phyloP scores from a whole-genome alignment of 2,113 vertebrate genomes.

The Puma concolor region DNA sequence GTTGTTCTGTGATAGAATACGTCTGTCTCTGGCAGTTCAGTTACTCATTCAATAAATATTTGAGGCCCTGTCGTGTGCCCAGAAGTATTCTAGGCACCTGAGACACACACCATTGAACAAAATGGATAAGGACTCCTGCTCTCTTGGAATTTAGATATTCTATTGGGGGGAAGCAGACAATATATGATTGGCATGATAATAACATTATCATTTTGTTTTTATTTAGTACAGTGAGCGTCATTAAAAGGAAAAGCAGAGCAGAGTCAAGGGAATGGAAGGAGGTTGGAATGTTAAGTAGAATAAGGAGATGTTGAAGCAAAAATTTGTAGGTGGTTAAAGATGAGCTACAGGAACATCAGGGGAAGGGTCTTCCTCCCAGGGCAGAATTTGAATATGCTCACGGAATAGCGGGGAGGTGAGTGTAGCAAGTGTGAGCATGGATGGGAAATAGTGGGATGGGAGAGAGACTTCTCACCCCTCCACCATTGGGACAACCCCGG shows the following conservation, averaged over 20 bases:
- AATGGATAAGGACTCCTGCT: not conserved
- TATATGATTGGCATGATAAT: not conserved
- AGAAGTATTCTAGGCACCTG: not conserved
- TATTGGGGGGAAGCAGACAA: not conserved
- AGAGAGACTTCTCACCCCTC: not conserved
- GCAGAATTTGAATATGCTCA: not conserved
- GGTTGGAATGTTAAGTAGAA: not conserved
- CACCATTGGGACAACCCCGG: not conserved
- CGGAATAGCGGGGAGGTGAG: not conserved
- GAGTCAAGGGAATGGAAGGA: not conserved
- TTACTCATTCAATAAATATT: conserved; percentile 14
- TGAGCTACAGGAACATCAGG: not conserved
- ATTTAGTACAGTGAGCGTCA: not conserved
- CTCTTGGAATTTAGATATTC: not conserved
- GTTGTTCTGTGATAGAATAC: not conserved
- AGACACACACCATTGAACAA: not conserved
- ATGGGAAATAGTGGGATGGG: not conserved
- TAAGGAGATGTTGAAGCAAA: not conserved
- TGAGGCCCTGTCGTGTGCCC: not conserved
- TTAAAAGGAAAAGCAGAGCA: not conserved
- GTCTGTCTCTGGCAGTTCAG: not conserved
- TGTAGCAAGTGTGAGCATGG: not conserved
- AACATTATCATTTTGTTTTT: not conserved
- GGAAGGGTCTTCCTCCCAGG: not conserved
- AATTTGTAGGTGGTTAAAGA: not conserved